Base-by-base conservation (phyloP, 2,113 vertebrate genomes). In the Megaceryle maxima region DNA sequence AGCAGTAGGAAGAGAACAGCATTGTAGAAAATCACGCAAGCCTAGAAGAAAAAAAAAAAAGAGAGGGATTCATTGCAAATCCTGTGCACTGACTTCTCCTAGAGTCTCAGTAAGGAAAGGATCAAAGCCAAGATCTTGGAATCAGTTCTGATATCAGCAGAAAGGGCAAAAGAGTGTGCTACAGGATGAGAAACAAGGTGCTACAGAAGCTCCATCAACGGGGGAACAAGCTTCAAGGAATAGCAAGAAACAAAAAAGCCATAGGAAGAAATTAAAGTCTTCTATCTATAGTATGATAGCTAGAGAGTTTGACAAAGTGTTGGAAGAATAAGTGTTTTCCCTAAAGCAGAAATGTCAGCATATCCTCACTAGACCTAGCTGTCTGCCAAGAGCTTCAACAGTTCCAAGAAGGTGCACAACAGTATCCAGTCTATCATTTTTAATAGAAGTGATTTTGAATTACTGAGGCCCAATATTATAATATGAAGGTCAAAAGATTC, bases 331-430 rank as follows among this genome's bases (percentile, higher is more conserved):
- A 95, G 84, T 76, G 77, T 82, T 95, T 94, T 95, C 94, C 95
- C 96, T 95, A 87, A 95, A 93, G 95, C 83, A 95, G 88, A 92
- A 96, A 94, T 93, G 83, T 96, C 94, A 91, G 62, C 43, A 48
- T 85, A 93, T 93, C 92, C 94, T 93, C 88, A 73, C 86, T 55
- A 93, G 95, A 91, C 91, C 25, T 62, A 94, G 37, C 20, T 69
- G 66, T 69, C 66, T 93, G 90, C 94, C 92, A 94, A 88, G 60
- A 92, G 76, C 86, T 81, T 94, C 86, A 73, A 37, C 77, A 84
- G 76, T 73, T 94, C 92, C 75, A 90, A 86, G 70, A 93, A 92
- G 79, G 51, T 77, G 60, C 83, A 88, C 2, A 44, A 37, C 75
- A 94, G 74, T 69, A 92, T 37, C 53, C 56, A 68, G 77, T 48